Conservation (phyloP, 2,888 invertebrate species). For the Pheosia gnoma region DNA sequence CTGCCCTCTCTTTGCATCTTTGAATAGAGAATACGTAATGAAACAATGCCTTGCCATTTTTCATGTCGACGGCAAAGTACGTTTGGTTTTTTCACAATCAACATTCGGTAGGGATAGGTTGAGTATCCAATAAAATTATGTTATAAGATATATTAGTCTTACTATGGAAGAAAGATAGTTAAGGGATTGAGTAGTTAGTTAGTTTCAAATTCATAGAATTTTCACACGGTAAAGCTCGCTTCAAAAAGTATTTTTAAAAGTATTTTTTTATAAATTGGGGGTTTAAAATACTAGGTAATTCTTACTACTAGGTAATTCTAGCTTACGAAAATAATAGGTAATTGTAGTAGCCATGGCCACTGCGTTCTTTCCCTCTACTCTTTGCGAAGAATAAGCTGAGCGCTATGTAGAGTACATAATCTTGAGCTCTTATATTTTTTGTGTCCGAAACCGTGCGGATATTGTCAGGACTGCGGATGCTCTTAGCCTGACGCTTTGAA, state of each 20-base stretch:
- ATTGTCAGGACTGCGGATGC: slow-evolving; percentile 52
- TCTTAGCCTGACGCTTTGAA: slow-evolving; percentile 50
- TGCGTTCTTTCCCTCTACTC: slow-evolving; percentile 16
- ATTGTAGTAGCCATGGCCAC: background rate
- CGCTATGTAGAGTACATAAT: slow-evolving; percentile 32
- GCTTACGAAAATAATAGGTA: background rate
- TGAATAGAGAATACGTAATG: slow-evolving; percentile 73
- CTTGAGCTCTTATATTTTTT: slow-evolving; percentile 50
- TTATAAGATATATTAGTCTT: background rate
- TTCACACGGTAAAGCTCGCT: too few species aligned
- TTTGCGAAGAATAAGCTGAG: slow-evolving; percentile 30
- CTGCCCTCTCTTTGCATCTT: slow-evolving; percentile 76
- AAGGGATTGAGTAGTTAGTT: too few species aligned
- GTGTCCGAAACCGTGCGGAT: slow-evolving; percentile 44
- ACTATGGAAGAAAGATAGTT: background rate
- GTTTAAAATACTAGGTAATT: background rate
- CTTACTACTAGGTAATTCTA: background rate
- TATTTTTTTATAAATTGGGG: too few species aligned
- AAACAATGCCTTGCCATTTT: slow-evolving; percentile 69
- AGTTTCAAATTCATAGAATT: too few species aligned
- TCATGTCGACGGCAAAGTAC: slow-evolving; percentile 48
- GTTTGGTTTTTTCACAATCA: background rate
- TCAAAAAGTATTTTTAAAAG: too few species aligned
- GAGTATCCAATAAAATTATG: background rate
- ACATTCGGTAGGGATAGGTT: slow-evolving; percentile 13